A percentile compares a stretch with the other conserved stretches of the same genome.
Evolutionary conservation across 2,113 vertebrate species (phyloP).

Genomic region (Helogale parvula): DNA sequence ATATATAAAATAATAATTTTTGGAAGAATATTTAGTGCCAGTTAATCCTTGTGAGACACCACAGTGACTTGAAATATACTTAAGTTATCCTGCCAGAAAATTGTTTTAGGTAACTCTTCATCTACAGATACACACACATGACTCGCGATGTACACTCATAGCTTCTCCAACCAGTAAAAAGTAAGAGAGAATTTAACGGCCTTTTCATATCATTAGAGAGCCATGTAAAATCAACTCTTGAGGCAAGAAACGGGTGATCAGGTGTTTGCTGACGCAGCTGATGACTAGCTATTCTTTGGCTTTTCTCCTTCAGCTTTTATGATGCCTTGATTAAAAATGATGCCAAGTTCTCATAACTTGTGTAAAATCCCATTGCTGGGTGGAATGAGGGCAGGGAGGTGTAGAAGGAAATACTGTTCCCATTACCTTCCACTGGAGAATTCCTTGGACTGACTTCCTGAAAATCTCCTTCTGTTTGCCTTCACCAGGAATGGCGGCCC

Average conservation of each 20-base stretch:
- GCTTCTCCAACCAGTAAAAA: neutral
- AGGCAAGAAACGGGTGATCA: neutral
- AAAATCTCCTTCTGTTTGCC: slow-evolving; percentile 81
- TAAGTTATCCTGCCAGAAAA: neutral
- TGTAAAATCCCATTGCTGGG: neutral
- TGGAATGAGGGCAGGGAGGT: neutral
- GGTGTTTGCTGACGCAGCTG: neutral
- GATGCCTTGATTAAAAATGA: neutral
- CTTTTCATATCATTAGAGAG: neutral
- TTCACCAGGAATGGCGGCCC: slow-evolving; percentile 94
- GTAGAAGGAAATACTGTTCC: neutral
- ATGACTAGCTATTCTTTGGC: neutral
- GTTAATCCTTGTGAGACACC: slow-evolving; percentile 57
- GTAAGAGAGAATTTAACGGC: neutral
- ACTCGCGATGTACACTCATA: neutral
- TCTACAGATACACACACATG: neutral
- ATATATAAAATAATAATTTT: slow-evolving; percentile 40
- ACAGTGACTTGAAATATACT: neutral
- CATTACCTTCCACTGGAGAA: neutral
- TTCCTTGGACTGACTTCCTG: slow-evolving; percentile 51
- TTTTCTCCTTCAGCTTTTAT: neutral
- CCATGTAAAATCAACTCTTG: neutral
- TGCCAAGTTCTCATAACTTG: neutral
- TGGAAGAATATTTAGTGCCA: slow-evolving; percentile 39
- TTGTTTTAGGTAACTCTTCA: neutral